A percentile compares a stretch with the other conserved stretches of the same genome.
Evolutionary conservation across 1,140 invertebrate genomes (phyloP).

Genomic region (Drosophila ogumai): DNA sequence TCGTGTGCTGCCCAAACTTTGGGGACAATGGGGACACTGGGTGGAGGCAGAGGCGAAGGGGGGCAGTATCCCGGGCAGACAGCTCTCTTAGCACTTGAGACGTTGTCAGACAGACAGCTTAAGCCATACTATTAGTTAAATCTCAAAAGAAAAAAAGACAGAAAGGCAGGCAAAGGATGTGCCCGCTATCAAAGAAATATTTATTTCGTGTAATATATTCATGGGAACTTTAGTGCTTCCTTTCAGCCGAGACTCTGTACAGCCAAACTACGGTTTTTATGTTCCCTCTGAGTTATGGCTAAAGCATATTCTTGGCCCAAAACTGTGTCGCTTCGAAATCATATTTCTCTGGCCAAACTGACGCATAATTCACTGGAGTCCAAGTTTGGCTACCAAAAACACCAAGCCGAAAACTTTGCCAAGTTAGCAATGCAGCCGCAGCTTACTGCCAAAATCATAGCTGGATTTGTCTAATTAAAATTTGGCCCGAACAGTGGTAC

Average conservation of each 20-base stretch:
- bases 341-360: conserved; percentile 29
- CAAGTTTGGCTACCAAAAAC: neutral
- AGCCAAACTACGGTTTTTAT: neutral
- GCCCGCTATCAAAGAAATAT: conserved; percentile 2
- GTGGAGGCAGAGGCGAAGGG: neutral
- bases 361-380: conserved; percentile 26
- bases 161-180: neutral
- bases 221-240: neutral
- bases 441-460: conserved; percentile 39
- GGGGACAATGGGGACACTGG: conserved; percentile 17
- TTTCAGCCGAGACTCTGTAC: neutral
- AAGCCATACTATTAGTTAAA: conserved; percentile 17
- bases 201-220: neutral
- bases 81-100: conserved; percentile 53
- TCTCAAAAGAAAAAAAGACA: neutral
- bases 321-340: conserved; percentile 8
- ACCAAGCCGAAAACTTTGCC: neutral
- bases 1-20: conserved; percentile 14
- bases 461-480: conserved; percentile 43
- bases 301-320: neutral
- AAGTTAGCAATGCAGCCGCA: conserved; percentile 27
- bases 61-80: conserved; percentile 11
- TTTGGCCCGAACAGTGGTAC: neutral
- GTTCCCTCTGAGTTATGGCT: neutral
- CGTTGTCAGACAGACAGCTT: conserved; percentile 25